These are phyloP conservation scores for Cheilosia urbana DNA, from an alignment of 2,888 invertebrate genomes.

Conservation along the genomic window DNA sequence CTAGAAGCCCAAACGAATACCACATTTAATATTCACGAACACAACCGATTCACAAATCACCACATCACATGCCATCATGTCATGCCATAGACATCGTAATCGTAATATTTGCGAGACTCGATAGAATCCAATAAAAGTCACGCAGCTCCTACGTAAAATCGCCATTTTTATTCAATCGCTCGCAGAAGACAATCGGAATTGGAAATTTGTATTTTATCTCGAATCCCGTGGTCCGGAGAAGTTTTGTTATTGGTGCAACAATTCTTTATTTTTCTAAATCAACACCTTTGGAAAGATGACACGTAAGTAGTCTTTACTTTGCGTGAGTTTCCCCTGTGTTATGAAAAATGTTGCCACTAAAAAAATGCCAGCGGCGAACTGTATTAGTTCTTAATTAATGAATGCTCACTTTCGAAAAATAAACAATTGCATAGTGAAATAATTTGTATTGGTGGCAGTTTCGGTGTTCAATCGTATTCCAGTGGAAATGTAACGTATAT, in stretches of 20 bases:
- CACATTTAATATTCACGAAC: not conserved
- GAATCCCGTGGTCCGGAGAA: conserved; percentile 54
- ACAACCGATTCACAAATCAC: not conserved
- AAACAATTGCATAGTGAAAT: not conserved
- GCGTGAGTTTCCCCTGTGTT: conserved; percentile 3
- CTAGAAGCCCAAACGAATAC: no score
- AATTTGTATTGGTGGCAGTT: not conserved
- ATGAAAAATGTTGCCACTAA: not conserved
- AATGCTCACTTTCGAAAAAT: not conserved
- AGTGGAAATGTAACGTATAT: not conserved
- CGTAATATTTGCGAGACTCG: conserved; percentile 42
- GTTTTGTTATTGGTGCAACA: conserved; percentile 67
- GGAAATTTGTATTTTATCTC: conserved; percentile 14
- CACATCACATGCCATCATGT: no score
- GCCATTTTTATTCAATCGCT: conserved; percentile 49
- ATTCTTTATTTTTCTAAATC: conserved; percentile 62
- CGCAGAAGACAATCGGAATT: conserved; percentile 22
- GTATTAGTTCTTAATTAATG: not conserved
- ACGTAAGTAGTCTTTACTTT: conserved; percentile 39
- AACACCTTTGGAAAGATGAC: conserved; percentile 62
- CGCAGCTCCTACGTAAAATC: conserved; percentile 29
- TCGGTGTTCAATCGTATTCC: no score
- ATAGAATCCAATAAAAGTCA: conserved; percentile 17
- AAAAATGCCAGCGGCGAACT: not conserved
- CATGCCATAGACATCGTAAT: no score